These are phyloP conservation scores for Thamnophis elegans DNA, from an alignment of 2,797 vertebrate genomes.

Conservation along the genomic window DNA sequence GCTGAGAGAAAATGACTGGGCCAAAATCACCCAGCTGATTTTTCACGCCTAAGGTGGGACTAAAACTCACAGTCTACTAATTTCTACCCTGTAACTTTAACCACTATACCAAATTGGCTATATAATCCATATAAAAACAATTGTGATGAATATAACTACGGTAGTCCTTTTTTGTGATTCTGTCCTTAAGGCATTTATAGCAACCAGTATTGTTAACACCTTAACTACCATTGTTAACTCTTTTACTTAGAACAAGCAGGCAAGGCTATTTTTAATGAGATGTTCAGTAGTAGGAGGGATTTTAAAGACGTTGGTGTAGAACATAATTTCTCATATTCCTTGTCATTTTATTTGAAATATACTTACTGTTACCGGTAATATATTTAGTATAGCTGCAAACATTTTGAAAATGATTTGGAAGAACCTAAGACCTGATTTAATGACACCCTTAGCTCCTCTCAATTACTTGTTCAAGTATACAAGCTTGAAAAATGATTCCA, in stretches of 20 bases:
- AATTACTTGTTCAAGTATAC: neutral
- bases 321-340: neutral
- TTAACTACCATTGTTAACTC: conserved; percentile 56
- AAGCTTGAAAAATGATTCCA: neutral
- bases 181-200: conserved; percentile 50
- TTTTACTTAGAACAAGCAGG: conserved; percentile 40
- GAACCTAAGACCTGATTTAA: neutral
- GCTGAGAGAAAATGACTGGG: neutral
- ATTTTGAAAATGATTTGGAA: neutral
- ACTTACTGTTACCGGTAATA: neutral
- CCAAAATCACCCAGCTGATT: neutral
- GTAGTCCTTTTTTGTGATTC: conserved; percentile 38
- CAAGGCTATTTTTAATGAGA: neutral
- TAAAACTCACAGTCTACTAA: neutral
- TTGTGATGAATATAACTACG: conserved; percentile 36
- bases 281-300: conserved; percentile 48
- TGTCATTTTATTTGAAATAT: neutral
- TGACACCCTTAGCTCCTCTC: neutral
- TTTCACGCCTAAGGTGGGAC: neutral
- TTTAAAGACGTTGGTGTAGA: conserved; percentile 51
- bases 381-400: neutral
- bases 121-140: conserved; percentile 40
- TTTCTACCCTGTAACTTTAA: neutral
- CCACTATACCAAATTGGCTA: conserved; percentile 18
- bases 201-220: conserved; percentile 39